These are phyloP conservation scores for Plagiodera versicolora DNA, from an alignment of 2,888 invertebrate species.

Conservation along the genomic window DNA sequence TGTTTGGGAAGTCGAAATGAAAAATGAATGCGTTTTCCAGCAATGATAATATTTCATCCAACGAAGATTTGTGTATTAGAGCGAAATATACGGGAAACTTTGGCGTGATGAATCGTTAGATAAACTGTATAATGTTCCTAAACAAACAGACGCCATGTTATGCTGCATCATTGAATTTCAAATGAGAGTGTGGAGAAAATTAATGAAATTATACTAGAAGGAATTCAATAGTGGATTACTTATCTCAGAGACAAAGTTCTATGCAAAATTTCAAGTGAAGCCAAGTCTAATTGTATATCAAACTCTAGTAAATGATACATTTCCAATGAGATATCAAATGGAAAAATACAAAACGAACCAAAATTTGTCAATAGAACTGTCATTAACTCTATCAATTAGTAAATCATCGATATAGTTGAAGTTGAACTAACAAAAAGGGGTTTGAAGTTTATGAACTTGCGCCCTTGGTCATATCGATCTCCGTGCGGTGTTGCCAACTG, in stretches of 20 bases:
- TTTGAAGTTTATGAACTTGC: slow-evolving; percentile 30
- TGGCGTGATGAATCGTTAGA: slow-evolving; percentile 15
- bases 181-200: neutral
- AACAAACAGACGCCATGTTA: slow-evolving; percentile 14
- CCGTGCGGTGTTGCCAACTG: slow-evolving; percentile 20
- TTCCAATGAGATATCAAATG: no score
- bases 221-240: neutral
- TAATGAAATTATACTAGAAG: neutral
- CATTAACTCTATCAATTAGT: slow-evolving; percentile 9
- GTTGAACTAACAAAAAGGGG: slow-evolving; percentile 17
- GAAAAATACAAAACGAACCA: neutral
- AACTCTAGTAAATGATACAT: no score
- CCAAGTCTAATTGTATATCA: no score
- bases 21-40: slow-evolving; percentile 8
- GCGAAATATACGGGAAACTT: slow-evolving; percentile 1
- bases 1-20: slow-evolving; percentile 5
- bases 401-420: slow-evolving; percentile 18
- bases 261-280: no score
- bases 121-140: slow-evolving; percentile 19
- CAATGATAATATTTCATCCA: slow-evolving; percentile 17
- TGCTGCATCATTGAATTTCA: neutral
- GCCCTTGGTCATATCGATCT: slow-evolving; percentile 38
- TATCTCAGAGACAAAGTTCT: neutral
- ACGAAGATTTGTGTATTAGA: slow-evolving; percentile 6
- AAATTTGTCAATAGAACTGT: neutral